Evolutionary conservation across 2,888 invertebrate genomes (phyloP), one percentile per base, ranked within the genome.

Genomic region (Myopa tessellatipennis): DNA sequence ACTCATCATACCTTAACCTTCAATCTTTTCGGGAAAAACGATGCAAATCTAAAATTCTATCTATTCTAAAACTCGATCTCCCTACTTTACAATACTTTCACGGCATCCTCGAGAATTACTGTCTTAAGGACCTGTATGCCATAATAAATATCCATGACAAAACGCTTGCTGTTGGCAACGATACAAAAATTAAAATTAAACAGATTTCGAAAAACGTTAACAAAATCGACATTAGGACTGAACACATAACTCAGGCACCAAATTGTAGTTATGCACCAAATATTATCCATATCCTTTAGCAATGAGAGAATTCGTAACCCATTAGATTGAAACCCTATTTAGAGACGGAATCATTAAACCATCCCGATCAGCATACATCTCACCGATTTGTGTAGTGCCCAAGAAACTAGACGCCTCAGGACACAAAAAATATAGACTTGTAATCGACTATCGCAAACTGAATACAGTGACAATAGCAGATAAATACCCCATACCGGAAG

Each of bases 361-460:
- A 3, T 68, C 68, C 3, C 14, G 40, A 14, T 67, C 38, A 36
- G 3, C 34, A 40, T 67, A 67, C 10, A 67, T 78, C 38, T 77
- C 76, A 14, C 78, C 77, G 0, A 67, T 80, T 36, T 67, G 67
- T 34, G 10, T 67, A 18, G 67, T 67, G 8, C 67, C 67, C 6
- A 67, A 67, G 12, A 67, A 67, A 4, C 40, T 14, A 12, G 67
- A 67, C 38, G 36, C 67, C 4, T 68, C 40, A 14, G 45, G 45
- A 5, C 12, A 68, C 16, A 68, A 68, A 40, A 68, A 68, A 68
- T 68, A 68, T n/a, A 16, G 40, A 68, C 14, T 68, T 1, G 40
- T 68, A 16, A 55, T 71, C 10, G 71, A 71, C 18, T 71, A 52
- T 26, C 45, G 71, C n/a, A 45, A 58, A 26, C 26, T 71, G 8